A percentile compares a stretch with the other conserved stretches of the same genome.
phyloP scores from a whole-genome alignment of 2,888 invertebrate genomes.

The Diadegma fenestrale region DNA sequence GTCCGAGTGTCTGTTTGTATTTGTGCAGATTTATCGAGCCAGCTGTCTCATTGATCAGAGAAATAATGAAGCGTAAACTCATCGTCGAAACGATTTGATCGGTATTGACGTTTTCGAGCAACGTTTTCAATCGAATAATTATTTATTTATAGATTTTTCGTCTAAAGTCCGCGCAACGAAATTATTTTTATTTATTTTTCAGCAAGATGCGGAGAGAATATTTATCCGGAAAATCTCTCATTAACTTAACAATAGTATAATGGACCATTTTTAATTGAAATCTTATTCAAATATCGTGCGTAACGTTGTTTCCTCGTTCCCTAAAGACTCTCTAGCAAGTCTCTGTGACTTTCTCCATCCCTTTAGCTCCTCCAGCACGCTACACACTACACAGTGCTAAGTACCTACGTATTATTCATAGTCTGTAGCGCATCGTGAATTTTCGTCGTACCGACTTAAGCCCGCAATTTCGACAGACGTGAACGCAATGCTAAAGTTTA shows the following conservation, averaged over 20 bases:
- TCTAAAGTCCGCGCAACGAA: background rate
- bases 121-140: background rate
- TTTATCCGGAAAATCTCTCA: background rate
- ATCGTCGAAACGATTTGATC: background rate
- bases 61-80: constrained; percentile 13
- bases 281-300: background rate
- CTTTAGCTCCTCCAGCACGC: constrained; percentile 23
- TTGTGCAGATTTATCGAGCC: background rate
- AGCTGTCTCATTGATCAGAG: constrained; percentile 37
- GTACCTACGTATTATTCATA: constrained; percentile 66
- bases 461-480: constrained; percentile 64
- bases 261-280: background rate
- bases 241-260: background rate
- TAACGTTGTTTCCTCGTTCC: constrained; percentile 15
- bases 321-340: constrained; percentile 40
- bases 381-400: constrained; percentile 20
- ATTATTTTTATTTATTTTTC: background rate
- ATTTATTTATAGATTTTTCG: background rate
- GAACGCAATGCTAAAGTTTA: constrained; percentile 62
- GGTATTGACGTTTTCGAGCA: background rate
- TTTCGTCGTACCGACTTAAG: constrained; percentile 61
- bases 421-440: constrained; percentile 67
- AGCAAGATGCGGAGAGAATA: background rate
- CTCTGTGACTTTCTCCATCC: constrained; percentile 40
- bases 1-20: background rate